phyloP scores from a whole-genome alignment of 1,140 invertebrate genomes.

The Apis florea region DNA sequence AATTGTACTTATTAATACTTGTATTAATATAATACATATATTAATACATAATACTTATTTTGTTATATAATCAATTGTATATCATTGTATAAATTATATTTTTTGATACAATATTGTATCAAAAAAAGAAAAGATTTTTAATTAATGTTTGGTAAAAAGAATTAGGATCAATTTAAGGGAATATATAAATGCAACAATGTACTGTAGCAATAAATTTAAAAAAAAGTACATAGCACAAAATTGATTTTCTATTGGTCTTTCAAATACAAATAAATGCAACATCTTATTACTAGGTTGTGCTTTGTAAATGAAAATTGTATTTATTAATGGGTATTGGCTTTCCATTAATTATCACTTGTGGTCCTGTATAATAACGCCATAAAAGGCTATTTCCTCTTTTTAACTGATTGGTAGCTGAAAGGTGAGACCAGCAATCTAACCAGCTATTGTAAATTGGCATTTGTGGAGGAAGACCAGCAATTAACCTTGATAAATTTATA shows the following conservation, averaged over 20 bases:
- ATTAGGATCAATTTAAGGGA: conserved; percentile 15
- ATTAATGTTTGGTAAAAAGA: not conserved
- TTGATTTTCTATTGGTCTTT: conserved; percentile 36
- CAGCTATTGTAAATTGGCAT: conserved; percentile 91
- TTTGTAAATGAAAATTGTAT: conserved; percentile 45
- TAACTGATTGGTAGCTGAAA: conserved; percentile 86
- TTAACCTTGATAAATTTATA: conserved; percentile 81
- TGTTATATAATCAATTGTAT: not conserved
- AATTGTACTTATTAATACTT: not conserved
- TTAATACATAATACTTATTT: not conserved
- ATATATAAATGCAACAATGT: conserved; percentile 21
- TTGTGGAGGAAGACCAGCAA: conserved; percentile 87
- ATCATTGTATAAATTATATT: conserved; percentile 1
- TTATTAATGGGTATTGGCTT: conserved; percentile 61
- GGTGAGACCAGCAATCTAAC: conserved; percentile 89
- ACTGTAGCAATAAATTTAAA: conserved; percentile 5
- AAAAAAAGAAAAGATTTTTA: not conserved
- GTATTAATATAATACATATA: too few relatives aligned
- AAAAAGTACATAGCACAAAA: conserved; percentile 7
- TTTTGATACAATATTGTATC: not conserved
- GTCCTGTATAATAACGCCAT: conserved; percentile 89
- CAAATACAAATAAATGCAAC: conserved; percentile 23
- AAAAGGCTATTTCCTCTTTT: conserved; percentile 92
- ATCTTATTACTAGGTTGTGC: conserved; percentile 41
- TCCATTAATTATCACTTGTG: conserved; percentile 77